Conservation (phyloP, 2,113 vertebrate species). For the Scopus umbretta region DNA sequence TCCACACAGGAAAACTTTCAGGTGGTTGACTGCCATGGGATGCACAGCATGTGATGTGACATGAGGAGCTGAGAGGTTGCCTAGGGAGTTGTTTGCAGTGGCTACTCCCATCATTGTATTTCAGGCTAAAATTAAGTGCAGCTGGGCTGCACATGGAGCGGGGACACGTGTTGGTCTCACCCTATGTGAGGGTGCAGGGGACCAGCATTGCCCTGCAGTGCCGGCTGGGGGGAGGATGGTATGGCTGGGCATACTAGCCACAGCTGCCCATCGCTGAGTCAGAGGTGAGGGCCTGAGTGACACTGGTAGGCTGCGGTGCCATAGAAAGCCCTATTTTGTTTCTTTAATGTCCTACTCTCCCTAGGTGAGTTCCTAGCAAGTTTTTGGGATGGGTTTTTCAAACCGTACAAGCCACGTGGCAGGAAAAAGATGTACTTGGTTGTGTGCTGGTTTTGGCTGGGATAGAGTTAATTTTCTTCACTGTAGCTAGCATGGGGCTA, state of each 20-base stretch:
- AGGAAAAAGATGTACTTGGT: not conserved
- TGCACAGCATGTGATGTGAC: accelerated
- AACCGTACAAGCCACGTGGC: not conserved
- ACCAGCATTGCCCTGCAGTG: accelerated
- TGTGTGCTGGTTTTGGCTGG: not conserved
- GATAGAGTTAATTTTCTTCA: too few relatives aligned
- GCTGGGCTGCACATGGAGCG: not conserved
- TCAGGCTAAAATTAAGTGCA: not conserved
- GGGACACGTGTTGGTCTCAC: not conserved
- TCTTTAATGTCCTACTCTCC: not conserved
- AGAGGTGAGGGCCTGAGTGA: not conserved
- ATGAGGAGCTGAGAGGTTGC: not conserved
- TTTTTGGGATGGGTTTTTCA: not conserved
- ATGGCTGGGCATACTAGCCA: not conserved
- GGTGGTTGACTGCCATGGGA: accelerated
- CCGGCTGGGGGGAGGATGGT: not conserved
- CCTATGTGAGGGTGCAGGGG: not conserved
- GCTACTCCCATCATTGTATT: not conserved
- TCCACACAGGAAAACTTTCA: not conserved
- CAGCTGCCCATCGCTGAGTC: accelerated
- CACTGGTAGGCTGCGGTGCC: not conserved
- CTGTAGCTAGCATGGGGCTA: too few relatives aligned
- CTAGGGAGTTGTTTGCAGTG: not conserved
- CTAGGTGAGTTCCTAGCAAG: not conserved
- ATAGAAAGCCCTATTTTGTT: not conserved